These are phyloP conservation scores for Sturnus vulgaris DNA, from an alignment of 2,113 vertebrate genomes.

Conservation along the genomic window DNA sequence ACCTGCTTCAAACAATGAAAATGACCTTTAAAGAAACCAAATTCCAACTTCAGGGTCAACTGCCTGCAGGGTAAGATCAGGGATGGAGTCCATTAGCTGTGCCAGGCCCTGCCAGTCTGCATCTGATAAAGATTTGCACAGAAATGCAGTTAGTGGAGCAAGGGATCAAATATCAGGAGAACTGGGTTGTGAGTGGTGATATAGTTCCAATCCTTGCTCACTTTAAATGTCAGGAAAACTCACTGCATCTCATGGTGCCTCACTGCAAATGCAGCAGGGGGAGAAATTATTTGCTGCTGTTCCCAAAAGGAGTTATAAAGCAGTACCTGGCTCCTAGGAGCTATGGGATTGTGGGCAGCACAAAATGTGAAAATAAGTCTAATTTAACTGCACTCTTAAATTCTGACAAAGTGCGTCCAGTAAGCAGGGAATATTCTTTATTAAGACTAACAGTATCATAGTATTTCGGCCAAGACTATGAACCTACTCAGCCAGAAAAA, in stretches of 20 bases:
- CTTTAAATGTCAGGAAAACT: not conserved
- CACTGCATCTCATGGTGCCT: not conserved
- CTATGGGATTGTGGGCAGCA: not conserved
- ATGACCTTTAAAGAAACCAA: not conserved
- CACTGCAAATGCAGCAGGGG: not conserved
- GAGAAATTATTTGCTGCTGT: not conserved
- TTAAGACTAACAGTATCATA: not conserved
- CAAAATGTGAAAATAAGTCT: conserved; percentile 15
- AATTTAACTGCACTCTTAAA: conserved; percentile 39
- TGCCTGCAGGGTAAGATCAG: not conserved
- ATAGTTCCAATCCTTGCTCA: not conserved
- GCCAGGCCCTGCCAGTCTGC: not conserved
- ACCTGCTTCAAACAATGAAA: not conserved
- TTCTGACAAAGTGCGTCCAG: not conserved
- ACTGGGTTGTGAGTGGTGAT: not conserved
- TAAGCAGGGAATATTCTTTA: conserved; percentile 18
- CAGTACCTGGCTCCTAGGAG: not conserved
- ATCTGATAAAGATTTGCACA: not conserved
- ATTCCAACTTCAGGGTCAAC: not conserved
- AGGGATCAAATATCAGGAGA: not conserved
- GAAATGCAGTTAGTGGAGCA: not conserved
- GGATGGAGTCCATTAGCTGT: not conserved
- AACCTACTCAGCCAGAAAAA: not conserved
- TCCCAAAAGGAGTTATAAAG: not conserved
- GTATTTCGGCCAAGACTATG: not conserved